Base-by-base conservation (phyloP, 2,113 vertebrate species). In the Acanthisitta chloris region DNA sequence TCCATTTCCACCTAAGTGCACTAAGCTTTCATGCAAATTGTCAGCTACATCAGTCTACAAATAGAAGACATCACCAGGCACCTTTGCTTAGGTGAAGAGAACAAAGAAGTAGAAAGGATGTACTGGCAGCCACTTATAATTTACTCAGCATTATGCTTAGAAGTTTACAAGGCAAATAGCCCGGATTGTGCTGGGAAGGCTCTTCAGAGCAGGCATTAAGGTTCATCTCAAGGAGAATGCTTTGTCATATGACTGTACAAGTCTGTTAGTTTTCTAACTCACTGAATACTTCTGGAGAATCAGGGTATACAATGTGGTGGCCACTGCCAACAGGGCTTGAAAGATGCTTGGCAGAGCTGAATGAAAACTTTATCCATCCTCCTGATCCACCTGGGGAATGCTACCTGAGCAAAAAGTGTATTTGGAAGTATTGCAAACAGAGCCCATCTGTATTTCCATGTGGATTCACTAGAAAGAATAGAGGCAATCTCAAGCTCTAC, bases 311-410 rank as follows among this genome's bases (percentile, higher is more conserved):
- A 40, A 1, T 0, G 0, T 14, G 43, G 25, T 59, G 54, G 16
- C 5, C 0, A 0, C 26, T 64, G 28, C 34, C 31, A 3, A 3
- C 10, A 10, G 28, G 52, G 20, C 19, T 82, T 40, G 0, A 4
- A 40, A 61, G 36, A 9, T 45, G 28, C 42, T 57, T 40, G 31
- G 10, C 38, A 66, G 46, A 83, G 20, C 26, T 65, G 43, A 29
- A 4, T 76, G 42, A 13, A 34, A 43, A 46, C 4, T 24, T 14
- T 17, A 1, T 4, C 55, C 40, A 20, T 6, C 17, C n/a, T 77
- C 29, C 34, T 61, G 29, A 16, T 36, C 42, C 52, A 43, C 40
- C 20, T 48, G 23, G 17, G 33, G 12, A 81, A 46, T 15, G 2
- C 12, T 58, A 8, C 20, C 18, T 13, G 13, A 36, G 33, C 38